These are phyloP conservation scores for Apeira syringaria DNA, from an alignment of 2,888 invertebrate genomes.

Conservation along the genomic window DNA sequence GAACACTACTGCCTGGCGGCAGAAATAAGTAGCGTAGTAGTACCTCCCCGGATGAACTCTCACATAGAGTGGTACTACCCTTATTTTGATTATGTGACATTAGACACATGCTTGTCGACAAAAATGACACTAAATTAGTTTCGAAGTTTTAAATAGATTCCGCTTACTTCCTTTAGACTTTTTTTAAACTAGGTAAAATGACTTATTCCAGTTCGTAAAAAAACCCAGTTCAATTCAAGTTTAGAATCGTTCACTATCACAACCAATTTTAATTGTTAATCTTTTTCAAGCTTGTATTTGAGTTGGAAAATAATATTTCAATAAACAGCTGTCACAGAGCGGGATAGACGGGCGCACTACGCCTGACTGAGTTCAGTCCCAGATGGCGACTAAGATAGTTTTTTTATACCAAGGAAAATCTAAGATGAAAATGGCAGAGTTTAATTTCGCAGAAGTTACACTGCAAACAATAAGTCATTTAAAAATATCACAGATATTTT, in stretches of 20 bases:
- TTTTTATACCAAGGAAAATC: constrained; percentile 12
- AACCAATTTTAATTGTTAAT: constrained; percentile 17
- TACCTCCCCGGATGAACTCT: too few relatives aligned
- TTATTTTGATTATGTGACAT: too few relatives aligned
- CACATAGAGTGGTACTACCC: too few relatives aligned
- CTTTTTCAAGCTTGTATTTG: constrained; percentile 20
- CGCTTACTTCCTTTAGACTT: too few relatives aligned
- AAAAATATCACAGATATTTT: too few relatives aligned
- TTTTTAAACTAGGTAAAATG: too few relatives aligned
- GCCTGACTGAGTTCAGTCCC: constrained; percentile 10
- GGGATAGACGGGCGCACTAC: constrained; percentile 7
- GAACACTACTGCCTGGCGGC: too few relatives aligned
- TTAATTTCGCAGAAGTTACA: not conserved
- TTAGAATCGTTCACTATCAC: not conserved
- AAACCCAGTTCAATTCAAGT: not conserved
- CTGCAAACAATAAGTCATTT: too few relatives aligned
- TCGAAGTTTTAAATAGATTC: too few relatives aligned
- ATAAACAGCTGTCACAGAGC: constrained; percentile 25
- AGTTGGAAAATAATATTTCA: constrained; percentile 24
- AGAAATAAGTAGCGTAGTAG: too few relatives aligned
- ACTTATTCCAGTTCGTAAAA: not conserved
- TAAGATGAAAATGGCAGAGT: constrained; percentile 4
- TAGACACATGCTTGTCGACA: too few relatives aligned
- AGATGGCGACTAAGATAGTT: constrained; percentile 15
- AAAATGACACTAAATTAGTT: too few relatives aligned